A percentile compares a stretch with the other conserved stretches of the same genome.
phyloP scores from a whole-genome alignment of 1,140 invertebrate species.

The Bacillus rossius region DNA sequence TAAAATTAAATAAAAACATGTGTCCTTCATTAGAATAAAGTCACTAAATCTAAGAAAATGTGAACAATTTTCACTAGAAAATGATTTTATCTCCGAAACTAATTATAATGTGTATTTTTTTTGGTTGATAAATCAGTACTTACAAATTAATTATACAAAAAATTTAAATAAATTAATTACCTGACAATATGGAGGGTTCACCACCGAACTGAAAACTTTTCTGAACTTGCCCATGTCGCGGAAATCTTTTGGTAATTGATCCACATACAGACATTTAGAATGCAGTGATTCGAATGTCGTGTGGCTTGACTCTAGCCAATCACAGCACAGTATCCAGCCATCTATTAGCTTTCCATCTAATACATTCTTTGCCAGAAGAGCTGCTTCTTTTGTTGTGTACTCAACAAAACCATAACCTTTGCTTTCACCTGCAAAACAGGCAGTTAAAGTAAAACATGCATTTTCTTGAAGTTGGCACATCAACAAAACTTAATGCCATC shows the following conservation, averaged over 20 bases:
- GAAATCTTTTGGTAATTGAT: conserved; percentile 49
- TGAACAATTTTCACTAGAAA: too few relatives aligned
- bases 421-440: conserved; percentile 44
- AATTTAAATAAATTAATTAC: conserved; percentile 31
- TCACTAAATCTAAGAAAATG: too few relatives aligned
- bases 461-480: too few relatives aligned
- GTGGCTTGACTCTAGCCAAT: conserved; percentile 47
- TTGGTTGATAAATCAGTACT: too few relatives aligned
- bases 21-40: too few relatives aligned
- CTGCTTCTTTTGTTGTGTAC: conserved; percentile 46
- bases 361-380: conserved; percentile 43
- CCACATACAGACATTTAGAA: conserved; percentile 50
- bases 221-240: conserved; percentile 49
- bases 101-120: too few relatives aligned
- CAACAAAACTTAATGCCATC: background rate
- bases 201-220: conserved; percentile 46
- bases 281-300: conserved; percentile 47
- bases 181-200: conserved; percentile 54
- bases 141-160: too few relatives aligned
- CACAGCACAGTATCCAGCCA: conserved; percentile 44
- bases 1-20: too few relatives aligned
- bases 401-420: conserved; percentile 58
- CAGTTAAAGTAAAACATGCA: too few relatives aligned
- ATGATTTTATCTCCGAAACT: too few relatives aligned
- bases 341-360: conserved; percentile 45